Base-by-base conservation (phyloP, 2,888 invertebrate genomes). In the Crematogaster levior region DNA sequence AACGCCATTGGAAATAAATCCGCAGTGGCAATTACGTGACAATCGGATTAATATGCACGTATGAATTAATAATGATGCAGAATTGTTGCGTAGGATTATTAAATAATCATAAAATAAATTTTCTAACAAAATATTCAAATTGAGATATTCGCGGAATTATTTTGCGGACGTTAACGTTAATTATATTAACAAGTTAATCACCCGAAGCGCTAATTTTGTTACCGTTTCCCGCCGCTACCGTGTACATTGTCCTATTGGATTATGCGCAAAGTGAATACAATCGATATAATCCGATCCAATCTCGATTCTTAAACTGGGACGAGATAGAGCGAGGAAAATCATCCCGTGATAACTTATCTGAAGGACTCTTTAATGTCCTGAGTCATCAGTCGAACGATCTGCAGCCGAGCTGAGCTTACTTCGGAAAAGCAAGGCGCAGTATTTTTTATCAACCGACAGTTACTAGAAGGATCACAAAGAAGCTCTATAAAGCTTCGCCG, bases 361-460 rank as follows among this genome's bases (percentile, higher is more conserved):
- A 73, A 86, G 84, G 87, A 90, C 88, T 85, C 87, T 85, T 86
- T 88, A 86, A 90, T 86, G 87, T 88, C 77, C 75, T 61, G 81
- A 86, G 85, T 87, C 88, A 84, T 85, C 86, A 87, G 84, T 83
- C 85, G 83, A 65, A 80, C 83, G 80, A 82, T 75, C 79, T 82
- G 72, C 72, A 82, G 53, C 66, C 43, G 21, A 9, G 66, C 56
- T 77, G 10, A 77, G 77, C 43, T 77, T 30, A 77, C 66, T 40
- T 43, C 30, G 6, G 6, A 37, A 66, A 77, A 56, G 30, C 53
- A 43, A 40, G 46, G 43, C 15, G 21, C 15, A 30, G 40, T 40
- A 77, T 66, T 77, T 77, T 77, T 77, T 77, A 77, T 77, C 77
- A 56, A 66, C 68, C 53, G 40, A 34, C 77, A 77, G 56, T 56